Evolutionary conservation across 23 tunicate genomes (phyloP), one percentile per base, ranked within the genome.

Genomic region (Ascidia mentula): DNA sequence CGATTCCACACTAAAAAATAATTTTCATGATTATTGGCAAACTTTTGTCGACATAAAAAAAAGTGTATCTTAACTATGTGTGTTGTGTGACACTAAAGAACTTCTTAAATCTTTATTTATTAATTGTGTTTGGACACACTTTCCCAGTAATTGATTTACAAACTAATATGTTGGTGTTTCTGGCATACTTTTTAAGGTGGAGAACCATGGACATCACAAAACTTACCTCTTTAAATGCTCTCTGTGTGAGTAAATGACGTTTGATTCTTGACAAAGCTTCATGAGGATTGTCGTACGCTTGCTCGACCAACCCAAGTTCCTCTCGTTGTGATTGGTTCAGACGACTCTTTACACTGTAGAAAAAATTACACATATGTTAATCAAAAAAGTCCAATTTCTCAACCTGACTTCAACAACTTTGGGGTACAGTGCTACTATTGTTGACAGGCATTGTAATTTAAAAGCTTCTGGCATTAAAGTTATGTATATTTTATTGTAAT

Each of bases 251-350:
- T 80, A 95, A 53, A 90, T 95, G 99, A 90, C 99, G 99, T 71
- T 95, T 95, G 81, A 95, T 95, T 79, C 99, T 86, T 18, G 99
- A 95, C 75, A 95, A 77, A 6, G 99, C 99, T 86, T 95, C 99
- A 82, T 95, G 99, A 4, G 99, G 99, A 45, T 95, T 95, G 89
- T 95, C 99, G 69, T 95, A 95, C 1, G 99, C 99, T 77, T 95
- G 99, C 65, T 95, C 99, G 18, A 95, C 94, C 80, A 95, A 72
- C 18, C 99, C 99, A 5, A 95, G 69, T 75, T 95, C 99, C 75
- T 95, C 99, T 22, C 99, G 88, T 59, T 95, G 99, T 46, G 99
- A 95, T 75, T 95, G 99, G 82, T 95, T 95, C 36, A 95, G 70
- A 6, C 99, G 96, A 73, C 92, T 92, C 76, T 95, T 95, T 45